Conservation (phyloP, 2,797 vertebrate genomes). For the Chaunax sp. region DNA sequence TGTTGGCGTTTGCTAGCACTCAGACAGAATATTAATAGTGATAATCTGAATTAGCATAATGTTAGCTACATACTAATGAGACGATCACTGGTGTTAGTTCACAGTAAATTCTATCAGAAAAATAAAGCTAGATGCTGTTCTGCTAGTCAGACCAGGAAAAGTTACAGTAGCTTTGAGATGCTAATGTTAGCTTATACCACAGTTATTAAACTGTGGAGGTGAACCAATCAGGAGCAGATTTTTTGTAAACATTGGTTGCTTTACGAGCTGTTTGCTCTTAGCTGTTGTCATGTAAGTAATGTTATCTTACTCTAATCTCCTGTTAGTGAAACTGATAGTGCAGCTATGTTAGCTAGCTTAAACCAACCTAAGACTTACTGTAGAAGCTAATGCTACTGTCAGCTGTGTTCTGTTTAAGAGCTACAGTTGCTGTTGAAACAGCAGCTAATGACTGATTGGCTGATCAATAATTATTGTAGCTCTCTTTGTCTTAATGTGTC, state of each 20-base stretch:
- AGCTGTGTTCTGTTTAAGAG: neutral
- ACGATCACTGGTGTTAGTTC: neutral
- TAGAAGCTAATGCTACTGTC: neutral
- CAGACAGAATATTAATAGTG: slow-evolving; percentile 35
- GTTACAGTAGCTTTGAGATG: too few relatives aligned
- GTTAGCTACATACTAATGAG: slow-evolving; percentile 19
- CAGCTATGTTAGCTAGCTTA: too few relatives aligned
- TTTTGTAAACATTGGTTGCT: too few relatives aligned
- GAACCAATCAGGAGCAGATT: too few relatives aligned
- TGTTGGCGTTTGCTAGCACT: neutral
- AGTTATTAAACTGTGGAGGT: too few relatives aligned
- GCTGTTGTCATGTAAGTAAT: too few relatives aligned
- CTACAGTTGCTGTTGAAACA: neutral
- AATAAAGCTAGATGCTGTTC: neutral
- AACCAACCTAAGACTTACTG: too few relatives aligned
- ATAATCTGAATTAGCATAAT: slow-evolving; percentile 2
- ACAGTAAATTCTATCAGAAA: neutral
- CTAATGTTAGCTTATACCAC: neutral
- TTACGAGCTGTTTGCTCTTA: too few relatives aligned
- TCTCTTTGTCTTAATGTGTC: neutral
- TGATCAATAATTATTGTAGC: too few relatives aligned
- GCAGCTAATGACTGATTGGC: neutral
- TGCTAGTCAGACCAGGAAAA: too few relatives aligned
- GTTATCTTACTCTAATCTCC: too few relatives aligned
- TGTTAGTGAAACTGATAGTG: too few relatives aligned